phyloP scores from a whole-genome alignment of 2,113 vertebrate genomes.

The Hemiscyllium ocellatum region DNA sequence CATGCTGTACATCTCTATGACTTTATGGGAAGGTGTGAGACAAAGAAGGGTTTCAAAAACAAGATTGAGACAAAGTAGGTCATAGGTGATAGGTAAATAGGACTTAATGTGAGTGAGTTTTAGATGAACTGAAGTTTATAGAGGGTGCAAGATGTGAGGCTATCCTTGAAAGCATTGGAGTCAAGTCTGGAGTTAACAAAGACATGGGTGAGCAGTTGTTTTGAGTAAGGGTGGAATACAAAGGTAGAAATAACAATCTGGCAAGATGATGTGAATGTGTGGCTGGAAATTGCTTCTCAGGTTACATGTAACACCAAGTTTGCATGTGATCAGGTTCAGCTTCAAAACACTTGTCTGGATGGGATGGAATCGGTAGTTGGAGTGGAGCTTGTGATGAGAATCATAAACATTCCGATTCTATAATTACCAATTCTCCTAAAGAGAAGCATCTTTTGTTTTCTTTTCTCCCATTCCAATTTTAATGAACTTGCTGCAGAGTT shows the following conservation, averaged over 20 bases:
- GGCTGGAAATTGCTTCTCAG: neutral
- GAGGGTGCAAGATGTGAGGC: neutral
- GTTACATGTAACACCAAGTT: neutral
- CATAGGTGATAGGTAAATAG: neutral
- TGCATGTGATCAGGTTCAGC: neutral
- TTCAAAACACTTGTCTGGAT: neutral
- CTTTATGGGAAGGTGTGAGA: too few relatives aligned
- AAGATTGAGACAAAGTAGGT: neutral
- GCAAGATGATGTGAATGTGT: neutral
- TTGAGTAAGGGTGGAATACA: neutral
- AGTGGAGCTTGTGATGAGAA: neutral
- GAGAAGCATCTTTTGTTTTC: neutral
- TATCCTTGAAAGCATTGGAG: neutral
- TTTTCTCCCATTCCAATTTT: neutral
- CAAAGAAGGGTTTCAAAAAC: neutral
- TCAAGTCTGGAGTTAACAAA: neutral
- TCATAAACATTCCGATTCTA: neutral
- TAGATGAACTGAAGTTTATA: neutral
- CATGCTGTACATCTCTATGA: too few relatives aligned
- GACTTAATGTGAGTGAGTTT: neutral
- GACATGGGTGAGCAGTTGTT: neutral
- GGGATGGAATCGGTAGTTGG: neutral
- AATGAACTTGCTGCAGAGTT: neutral
- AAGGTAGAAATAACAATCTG: neutral
- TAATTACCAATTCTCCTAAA: neutral